Percentiles rank a stretch among this genome's conserved stretches.
phyloP scores from a whole-genome alignment of 2,113 vertebrate genomes.

The Cricetomys ansorgei region DNA sequence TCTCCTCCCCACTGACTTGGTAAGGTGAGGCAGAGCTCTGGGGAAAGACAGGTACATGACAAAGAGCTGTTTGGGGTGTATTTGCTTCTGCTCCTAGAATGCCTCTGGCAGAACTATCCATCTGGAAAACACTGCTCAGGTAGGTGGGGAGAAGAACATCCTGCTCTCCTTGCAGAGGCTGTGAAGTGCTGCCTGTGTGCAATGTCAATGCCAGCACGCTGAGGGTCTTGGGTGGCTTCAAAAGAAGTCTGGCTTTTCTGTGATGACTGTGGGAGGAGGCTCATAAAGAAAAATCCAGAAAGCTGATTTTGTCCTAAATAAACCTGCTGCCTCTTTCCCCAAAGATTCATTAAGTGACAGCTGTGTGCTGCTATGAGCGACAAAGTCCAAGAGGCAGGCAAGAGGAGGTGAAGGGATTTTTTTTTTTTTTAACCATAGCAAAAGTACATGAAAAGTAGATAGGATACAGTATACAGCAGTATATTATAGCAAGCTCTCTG shows the following conservation, averaged over 20 bases:
- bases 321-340: not conserved
- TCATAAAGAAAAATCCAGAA: not conserved
- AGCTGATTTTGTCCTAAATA: not conserved
- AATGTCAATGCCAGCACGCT: not conserved
- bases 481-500: not conserved
- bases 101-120: conserved; percentile 16
- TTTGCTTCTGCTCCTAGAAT: conserved; percentile 24
- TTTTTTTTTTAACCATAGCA: not conserved
- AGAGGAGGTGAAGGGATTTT: not conserved
- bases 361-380: not conserved
- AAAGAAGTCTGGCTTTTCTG: not conserved
- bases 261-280: not conserved
- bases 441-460: not conserved
- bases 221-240: not conserved
- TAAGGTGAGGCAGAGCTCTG: conserved; percentile 53
- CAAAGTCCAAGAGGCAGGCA: too few relatives aligned
- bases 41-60: conserved; percentile 58
- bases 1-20: conserved; percentile 46
- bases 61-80: conserved; percentile 43
- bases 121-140: conserved; percentile 22
- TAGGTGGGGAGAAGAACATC: not conserved
- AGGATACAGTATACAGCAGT: not conserved
- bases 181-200: not conserved
- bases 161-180: not conserved
- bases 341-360: not conserved